These are phyloP conservation scores for Paguma larvata DNA, from an alignment of 2,797 vertebrate species.

Conservation along the genomic window DNA sequence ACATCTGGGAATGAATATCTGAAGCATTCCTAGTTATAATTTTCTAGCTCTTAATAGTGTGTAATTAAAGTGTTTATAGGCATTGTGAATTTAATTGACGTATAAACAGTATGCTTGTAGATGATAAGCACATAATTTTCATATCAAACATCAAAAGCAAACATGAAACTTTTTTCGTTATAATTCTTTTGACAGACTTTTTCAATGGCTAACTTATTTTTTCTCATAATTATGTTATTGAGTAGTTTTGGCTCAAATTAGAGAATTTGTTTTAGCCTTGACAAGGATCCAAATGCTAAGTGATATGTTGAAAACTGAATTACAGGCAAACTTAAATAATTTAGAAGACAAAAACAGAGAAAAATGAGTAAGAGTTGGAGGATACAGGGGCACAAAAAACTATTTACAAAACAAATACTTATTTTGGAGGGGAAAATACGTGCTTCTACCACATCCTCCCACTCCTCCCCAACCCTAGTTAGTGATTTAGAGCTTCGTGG, in stretches of 20 bases:
- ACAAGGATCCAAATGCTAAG: constrained; percentile 48
- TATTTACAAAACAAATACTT: constrained; percentile 42
- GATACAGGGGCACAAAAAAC: neutral
- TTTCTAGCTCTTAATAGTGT: constrained; percentile 71
- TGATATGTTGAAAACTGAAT: constrained; percentile 38
- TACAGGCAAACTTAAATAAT: constrained; percentile 19
- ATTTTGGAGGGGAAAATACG: neutral
- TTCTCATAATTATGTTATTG: constrained; percentile 61
- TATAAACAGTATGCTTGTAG: constrained; percentile 73
- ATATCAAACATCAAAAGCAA: constrained; percentile 70
- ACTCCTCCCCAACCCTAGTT: neutral
- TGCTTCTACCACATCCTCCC: neutral
- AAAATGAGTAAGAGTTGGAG: neutral
- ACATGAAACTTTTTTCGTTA: constrained; percentile 23
- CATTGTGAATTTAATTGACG: constrained; percentile 75
- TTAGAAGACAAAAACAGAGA: constrained; percentile 32
- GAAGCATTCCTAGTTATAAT: constrained; percentile 74
- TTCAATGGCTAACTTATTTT: constrained; percentile 50
- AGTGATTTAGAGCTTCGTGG: neutral
- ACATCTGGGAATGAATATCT: constrained; percentile 65
- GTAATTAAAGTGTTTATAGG: constrained; percentile 79
- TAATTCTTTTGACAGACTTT: constrained; percentile 61
- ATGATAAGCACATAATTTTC: constrained; percentile 77
- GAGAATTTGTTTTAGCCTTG: constrained; percentile 57
- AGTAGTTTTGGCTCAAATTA: constrained; percentile 45